These are phyloP conservation scores for Dermatemys mawii DNA, from an alignment of 2,113 vertebrate species.

Conservation along the genomic window DNA sequence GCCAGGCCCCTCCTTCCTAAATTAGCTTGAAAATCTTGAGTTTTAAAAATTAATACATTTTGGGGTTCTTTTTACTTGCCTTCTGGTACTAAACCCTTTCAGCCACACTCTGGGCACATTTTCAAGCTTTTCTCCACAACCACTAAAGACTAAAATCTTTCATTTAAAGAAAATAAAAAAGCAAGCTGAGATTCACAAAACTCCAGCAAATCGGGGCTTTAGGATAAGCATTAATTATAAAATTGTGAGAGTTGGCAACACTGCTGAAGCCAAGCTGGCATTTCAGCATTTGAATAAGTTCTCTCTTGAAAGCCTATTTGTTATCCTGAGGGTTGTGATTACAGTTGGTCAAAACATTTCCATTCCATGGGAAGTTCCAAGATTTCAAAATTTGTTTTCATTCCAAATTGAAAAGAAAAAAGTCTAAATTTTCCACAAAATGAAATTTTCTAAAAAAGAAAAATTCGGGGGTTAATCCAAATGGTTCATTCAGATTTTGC, in stretches of 20 bases:
- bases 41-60: conserved; percentile 3
- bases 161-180: background rate
- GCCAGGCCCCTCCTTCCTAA: no score
- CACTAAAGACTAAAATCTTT: background rate
- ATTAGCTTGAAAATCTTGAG: background rate
- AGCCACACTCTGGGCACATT: accelerated
- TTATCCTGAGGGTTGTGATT: background rate
- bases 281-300: background rate
- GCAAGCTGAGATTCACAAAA: background rate
- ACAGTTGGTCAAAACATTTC: background rate
- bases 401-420: background rate
- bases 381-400: background rate
- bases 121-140: background rate
- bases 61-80: background rate
- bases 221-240: background rate
- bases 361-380: background rate
- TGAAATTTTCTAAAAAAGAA: background rate
- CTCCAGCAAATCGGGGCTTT: background rate
- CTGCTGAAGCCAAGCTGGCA: background rate
- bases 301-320: background rate
- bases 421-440: background rate
- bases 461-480: background rate
- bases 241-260: background rate
- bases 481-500: background rate
- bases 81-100: conserved; percentile 1